Base-by-base conservation (phyloP, 2,888 invertebrate genomes). In the Ramazzottius varieornatus region DNA sequence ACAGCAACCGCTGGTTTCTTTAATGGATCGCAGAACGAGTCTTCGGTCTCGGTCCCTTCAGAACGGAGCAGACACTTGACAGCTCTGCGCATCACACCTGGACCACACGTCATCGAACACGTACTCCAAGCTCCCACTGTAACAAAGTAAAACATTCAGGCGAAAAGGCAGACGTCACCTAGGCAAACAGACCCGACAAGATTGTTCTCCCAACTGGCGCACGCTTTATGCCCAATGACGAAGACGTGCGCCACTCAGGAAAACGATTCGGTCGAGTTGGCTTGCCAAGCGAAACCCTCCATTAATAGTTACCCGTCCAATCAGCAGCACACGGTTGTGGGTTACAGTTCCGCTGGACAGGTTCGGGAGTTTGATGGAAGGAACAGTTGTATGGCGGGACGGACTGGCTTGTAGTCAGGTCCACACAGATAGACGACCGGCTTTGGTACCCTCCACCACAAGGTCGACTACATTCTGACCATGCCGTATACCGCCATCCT, bases 311-410 rank as follows among this genome's bases (percentile, higher is more conserved):
- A n/a, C n/a, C n/a, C 29, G 54, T 54, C 54, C 54, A 54, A 24
- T 54, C 54, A 4, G 54, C 54, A 8, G 54, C 54, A 54, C 54
- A 54, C 54, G 54, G 54, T 29, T 54, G 54, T 4, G 54, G 54
- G 29, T 54, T 54, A 54, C 54, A 54, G 8, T 13, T 8, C 54
- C 24, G 8, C 29, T 54, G 54, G 54, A 24, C 29, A 4, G 54
- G 54, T 24, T 54, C 54, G 4, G 54, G 54, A 8, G 54, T 29
- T 29, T 54, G 54, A 29, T 54, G 54, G 54, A 54, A 54, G n/a
- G 54, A 54, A 24, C 54, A 54, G 54, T 54, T 54, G 29, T 54
- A 54, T 24, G 54, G 54, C 54, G 54, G 54, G 29, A 54, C 54
- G 4, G 4, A 8, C 20, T n/a, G 20, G n/a, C 54, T 24, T 4